Conservation (phyloP, 2,113 vertebrate species). For the Gobio gobio region DNA sequence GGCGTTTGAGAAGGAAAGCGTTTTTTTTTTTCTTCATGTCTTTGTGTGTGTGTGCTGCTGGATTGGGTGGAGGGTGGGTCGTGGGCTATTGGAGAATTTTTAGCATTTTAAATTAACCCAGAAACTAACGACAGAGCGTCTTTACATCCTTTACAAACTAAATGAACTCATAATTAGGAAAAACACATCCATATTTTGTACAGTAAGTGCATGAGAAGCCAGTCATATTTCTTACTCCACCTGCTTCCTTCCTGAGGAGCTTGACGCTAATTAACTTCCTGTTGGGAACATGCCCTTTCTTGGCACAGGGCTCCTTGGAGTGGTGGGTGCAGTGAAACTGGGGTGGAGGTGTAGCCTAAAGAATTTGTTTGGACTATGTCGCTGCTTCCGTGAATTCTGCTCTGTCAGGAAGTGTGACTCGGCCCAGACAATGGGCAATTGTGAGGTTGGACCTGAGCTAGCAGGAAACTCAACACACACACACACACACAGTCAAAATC, state of each 20-base stretch:
- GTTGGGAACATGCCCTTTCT: slow-evolving; percentile 61
- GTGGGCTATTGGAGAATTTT: background rate
- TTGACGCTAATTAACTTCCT: slow-evolving; percentile 75
- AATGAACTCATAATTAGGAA: slow-evolving; percentile 1
- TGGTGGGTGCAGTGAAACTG: slow-evolving; percentile 52
- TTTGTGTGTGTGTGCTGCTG: background rate
- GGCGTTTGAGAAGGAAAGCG: slow-evolving; percentile 38
- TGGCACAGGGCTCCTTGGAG: slow-evolving; percentile 62
- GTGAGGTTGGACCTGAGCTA: slow-evolving; percentile 69
- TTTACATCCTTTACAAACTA: background rate
- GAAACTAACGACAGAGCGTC: background rate
- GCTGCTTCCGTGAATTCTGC: slow-evolving; percentile 82
- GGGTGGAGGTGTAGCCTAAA: slow-evolving; percentile 63
- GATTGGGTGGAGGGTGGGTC: slow-evolving; percentile 15
- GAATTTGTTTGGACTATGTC: slow-evolving; percentile 80
- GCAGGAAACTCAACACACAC: slow-evolving; percentile 72
- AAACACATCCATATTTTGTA: slow-evolving; percentile 15
- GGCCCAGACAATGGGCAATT: slow-evolving; percentile 80
- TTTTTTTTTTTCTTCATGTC: background rate
- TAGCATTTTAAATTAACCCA: background rate
- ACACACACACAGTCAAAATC: slow-evolving; percentile 28
- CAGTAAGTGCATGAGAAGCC: slow-evolving; percentile 18
- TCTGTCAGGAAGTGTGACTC: slow-evolving; percentile 72
- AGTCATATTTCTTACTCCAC: slow-evolving; percentile 51
- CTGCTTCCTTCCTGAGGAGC: slow-evolving; percentile 58